Percentiles rank a stretch among this genome's conserved stretches.
Evolutionary conservation across 1,140 invertebrate species (phyloP).

Genomic region (Carcinoscorpius rotundicauda): DNA sequence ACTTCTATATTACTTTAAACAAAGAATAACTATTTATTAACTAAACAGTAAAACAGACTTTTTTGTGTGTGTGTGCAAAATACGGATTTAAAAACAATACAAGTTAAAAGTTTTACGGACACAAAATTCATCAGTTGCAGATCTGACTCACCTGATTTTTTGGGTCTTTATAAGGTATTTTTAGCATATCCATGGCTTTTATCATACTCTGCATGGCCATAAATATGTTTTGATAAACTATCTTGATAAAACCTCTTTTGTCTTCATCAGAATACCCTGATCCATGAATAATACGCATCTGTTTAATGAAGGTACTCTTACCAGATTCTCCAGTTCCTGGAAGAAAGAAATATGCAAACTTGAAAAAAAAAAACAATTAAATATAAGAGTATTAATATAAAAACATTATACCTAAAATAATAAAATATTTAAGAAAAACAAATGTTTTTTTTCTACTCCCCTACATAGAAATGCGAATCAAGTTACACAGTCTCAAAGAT

Average conservation of each 20-base stretch:
- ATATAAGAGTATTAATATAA: too few species aligned
- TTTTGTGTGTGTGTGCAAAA: too few species aligned
- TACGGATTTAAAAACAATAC: too few species aligned
- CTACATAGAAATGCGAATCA: too few species aligned
- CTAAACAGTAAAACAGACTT: too few species aligned
- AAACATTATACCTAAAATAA: too few species aligned
- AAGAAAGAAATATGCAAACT: slow-evolving; percentile 27
- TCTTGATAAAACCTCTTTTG: slow-evolving; percentile 94
- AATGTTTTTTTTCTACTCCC: too few species aligned
- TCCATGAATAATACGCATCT: slow-evolving; percentile 98
- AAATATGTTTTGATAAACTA: slow-evolving; percentile 99
- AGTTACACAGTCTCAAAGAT: too few species aligned
- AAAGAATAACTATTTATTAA: too few species aligned
- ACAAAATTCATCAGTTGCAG: background rate
- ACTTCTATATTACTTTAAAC: too few species aligned
- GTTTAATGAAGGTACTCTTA: slow-evolving; percentile 49
- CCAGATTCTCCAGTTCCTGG: slow-evolving; percentile 46
- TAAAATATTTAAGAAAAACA: too few species aligned
- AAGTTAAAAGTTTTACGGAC: background rate
- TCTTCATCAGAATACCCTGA: slow-evolving; percentile 98
- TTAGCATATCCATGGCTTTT: slow-evolving; percentile 95
- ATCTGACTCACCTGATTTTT: slow-evolving; percentile 63
- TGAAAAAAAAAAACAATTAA: too few species aligned
- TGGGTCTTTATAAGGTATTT: slow-evolving; percentile 85
- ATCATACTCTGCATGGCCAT: slow-evolving; percentile 99